phyloP scores from a whole-genome alignment of 2,888 invertebrate genomes.

The Stenurella melanura region DNA sequence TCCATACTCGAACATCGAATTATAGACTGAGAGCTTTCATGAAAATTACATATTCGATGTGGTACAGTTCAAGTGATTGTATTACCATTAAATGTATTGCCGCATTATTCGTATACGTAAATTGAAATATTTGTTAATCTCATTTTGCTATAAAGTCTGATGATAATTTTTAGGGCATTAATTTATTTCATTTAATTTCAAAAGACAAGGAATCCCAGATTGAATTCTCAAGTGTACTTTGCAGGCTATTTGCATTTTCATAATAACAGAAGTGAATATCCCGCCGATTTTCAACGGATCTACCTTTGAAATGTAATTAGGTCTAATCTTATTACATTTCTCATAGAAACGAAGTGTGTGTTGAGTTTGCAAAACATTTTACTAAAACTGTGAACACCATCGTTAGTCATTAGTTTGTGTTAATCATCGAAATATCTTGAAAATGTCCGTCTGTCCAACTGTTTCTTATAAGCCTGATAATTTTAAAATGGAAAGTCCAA shows the following conservation, averaged over 20 bases:
- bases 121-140: constrained; percentile 30
- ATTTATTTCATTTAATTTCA: not conserved
- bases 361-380: no score
- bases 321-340: no score
- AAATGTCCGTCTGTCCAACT: no score
- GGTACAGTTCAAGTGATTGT: not conserved
- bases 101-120: constrained; percentile 7
- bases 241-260: not conserved
- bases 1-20: not conserved
- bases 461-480: no score
- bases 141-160: constrained; percentile 13
- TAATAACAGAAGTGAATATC: not conserved
- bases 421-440: no score
- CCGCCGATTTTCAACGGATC: no score
- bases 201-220: not conserved
- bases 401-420: no score
- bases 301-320: no score
- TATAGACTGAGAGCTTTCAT: constrained; percentile 13
- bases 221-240: constrained; percentile 5
- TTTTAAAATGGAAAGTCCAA: no score
- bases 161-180: constrained; percentile 5
- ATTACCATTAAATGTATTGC: constrained; percentile 31
- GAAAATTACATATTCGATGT: constrained; percentile 8
- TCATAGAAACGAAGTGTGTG: no score
- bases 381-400: no score